These are phyloP conservation scores for Brachyhypopomus occidentalis DNA, from an alignment of 2,113 vertebrate genomes.

Conservation along the genomic window DNA sequence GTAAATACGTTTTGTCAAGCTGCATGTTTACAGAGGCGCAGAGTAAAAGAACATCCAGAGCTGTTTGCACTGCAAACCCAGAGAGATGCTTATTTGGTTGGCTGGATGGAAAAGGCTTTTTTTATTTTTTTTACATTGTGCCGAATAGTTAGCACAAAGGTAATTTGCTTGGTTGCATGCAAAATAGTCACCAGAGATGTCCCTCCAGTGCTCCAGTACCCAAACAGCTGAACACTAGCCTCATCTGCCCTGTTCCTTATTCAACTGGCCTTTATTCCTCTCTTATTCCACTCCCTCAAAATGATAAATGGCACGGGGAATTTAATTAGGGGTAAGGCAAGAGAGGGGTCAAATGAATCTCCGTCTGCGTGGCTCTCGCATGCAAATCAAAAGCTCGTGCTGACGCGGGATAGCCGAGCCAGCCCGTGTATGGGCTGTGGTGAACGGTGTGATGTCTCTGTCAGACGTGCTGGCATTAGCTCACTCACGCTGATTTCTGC, in stretches of 20 bases:
- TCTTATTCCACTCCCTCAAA: slow-evolving; percentile 42
- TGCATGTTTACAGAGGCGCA: neutral
- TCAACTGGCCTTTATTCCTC: slow-evolving; percentile 36
- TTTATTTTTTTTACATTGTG: no score
- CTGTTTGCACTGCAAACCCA: neutral
- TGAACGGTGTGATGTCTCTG: slow-evolving; percentile 33
- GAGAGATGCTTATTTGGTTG: neutral
- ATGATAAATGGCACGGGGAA: slow-evolving; percentile 56
- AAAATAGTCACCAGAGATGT: slow-evolving; percentile 26
- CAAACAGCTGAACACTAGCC: slow-evolving; percentile 17
- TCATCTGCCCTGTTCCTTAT: slow-evolving; percentile 31
- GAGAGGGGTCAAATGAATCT: slow-evolving; percentile 42
- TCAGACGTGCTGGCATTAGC: slow-evolving; percentile 42
- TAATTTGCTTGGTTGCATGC: slow-evolving; percentile 2
- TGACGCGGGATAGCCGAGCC: slow-evolving; percentile 1
- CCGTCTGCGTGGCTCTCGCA: slow-evolving; percentile 23
- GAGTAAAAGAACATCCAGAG: neutral
- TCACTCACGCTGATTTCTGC: slow-evolving; percentile 36
- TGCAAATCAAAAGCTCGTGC: slow-evolving; percentile 44
- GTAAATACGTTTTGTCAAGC: neutral
- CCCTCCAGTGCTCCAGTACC: slow-evolving; percentile 15
- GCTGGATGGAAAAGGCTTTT: no score
- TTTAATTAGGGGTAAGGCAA: slow-evolving; percentile 58
- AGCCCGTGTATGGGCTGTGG: slow-evolving; percentile 14
- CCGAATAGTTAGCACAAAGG: neutral